Evolutionary conservation across 2,888 invertebrate species (phyloP).

Genomic region (Cremastinae sp.): DNA sequence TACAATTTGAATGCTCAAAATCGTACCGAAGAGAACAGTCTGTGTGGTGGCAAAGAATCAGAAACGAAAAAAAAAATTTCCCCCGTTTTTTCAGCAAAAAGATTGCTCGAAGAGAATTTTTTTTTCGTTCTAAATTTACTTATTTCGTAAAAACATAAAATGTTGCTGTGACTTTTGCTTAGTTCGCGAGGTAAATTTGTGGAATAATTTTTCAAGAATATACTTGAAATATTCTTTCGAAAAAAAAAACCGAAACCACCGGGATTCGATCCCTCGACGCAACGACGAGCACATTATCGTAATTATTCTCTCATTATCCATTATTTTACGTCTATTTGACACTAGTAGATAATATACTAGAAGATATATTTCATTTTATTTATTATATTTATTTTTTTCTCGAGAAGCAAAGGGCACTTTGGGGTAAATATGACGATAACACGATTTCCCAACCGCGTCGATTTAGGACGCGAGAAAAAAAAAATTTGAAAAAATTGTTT

Average conservation of each 20-base stretch:
- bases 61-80: conserved; percentile 29
- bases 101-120: neutral
- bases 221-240: neutral
- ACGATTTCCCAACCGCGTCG: conserved; percentile 61
- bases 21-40: conserved; percentile 64
- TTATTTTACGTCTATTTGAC: conserved; percentile 41
- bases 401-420: conserved; percentile 68
- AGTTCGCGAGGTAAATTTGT: neutral
- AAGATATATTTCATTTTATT: conserved; percentile 37
- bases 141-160: conserved; percentile 19
- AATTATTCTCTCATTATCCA: conserved; percentile 21
- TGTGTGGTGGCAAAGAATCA: conserved; percentile 42
- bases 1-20: conserved; percentile 56
- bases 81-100: neutral
- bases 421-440: conserved; percentile 71
- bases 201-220: too few relatives aligned
- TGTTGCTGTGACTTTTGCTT: conserved; percentile 6
- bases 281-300: conserved; percentile 32
- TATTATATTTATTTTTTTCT: conserved; percentile 38
- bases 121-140: conserved; percentile 41
- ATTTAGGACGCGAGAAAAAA: conserved; percentile 44
- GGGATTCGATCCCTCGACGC: neutral
- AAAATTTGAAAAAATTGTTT: conserved; percentile 33
- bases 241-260: too few relatives aligned
- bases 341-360: conserved; percentile 33